Conservation (phyloP, 2,113 vertebrate species). For the Blennius ocellaris region DNA sequence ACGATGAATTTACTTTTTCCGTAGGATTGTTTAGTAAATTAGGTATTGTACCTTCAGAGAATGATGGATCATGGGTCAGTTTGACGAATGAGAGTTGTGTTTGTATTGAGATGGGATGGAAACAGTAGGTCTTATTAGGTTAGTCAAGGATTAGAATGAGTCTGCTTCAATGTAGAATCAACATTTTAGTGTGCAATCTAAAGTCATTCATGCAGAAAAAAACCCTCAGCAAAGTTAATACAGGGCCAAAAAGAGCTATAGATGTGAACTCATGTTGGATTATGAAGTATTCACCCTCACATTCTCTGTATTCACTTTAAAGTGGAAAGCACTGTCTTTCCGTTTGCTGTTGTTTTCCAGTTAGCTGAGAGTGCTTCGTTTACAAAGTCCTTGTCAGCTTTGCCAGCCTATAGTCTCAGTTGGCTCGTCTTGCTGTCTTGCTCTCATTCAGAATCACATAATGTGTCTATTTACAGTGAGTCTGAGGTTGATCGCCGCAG, state of each 20-base stretch:
- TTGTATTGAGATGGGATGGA: no score
- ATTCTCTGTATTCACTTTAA: neutral
- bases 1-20: no score
- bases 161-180: neutral
- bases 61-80: no score
- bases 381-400: neutral
- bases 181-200: neutral
- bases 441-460: neutral
- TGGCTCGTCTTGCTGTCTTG: neutral
- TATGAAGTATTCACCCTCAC: neutral
- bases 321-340: neutral
- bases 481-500: constrained; percentile 17
- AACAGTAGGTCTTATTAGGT: no score
- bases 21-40: no score
- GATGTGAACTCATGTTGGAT: neutral
- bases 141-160: neutral
- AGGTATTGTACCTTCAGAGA: no score
- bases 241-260: neutral
- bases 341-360: neutral
- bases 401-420: neutral
- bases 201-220: neutral
- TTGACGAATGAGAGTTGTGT: no score
- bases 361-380: neutral
- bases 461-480: constrained; percentile 10
- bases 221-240: neutral